phyloP scores from a whole-genome alignment of 2,888 invertebrate species.

The Sarcophaga subvicina region DNA sequence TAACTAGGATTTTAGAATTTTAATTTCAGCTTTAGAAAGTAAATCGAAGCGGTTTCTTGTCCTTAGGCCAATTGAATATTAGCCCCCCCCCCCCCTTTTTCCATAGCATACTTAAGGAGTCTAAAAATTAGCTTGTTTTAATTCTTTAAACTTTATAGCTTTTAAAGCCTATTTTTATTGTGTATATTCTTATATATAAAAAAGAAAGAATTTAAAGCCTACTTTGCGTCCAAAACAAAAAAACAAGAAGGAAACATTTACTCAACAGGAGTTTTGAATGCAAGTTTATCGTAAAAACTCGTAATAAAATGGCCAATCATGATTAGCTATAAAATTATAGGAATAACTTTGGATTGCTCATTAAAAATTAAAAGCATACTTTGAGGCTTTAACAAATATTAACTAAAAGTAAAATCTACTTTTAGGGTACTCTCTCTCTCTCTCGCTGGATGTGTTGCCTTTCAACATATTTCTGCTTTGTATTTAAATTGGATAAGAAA shows the following conservation, averaged over 20 bases:
- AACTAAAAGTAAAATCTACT: conserved; percentile 47
- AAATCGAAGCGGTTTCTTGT: too few relatives aligned
- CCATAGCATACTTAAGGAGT: too few relatives aligned
- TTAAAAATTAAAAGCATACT: conserved; percentile 55
- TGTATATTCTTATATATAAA: background rate
- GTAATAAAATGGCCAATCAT: conserved; percentile 43
- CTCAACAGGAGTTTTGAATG: too few relatives aligned
- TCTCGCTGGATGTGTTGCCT: background rate
- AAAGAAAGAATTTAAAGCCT: background rate
- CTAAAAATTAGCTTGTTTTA: too few relatives aligned
- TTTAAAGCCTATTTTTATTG: background rate
- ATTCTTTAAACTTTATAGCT: background rate
- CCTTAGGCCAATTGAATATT: too few relatives aligned
- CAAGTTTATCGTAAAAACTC: conserved; percentile 14
- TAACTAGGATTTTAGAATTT: too few relatives aligned
- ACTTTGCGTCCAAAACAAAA: background rate
- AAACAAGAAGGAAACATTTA: too few relatives aligned
- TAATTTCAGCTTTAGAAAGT: too few relatives aligned
- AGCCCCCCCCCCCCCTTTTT: too few relatives aligned
- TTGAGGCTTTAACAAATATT: conserved; percentile 52
- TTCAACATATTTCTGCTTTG: conserved; percentile 11
- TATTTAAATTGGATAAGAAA: conserved; percentile 30
- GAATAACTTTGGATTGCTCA: conserved; percentile 40
- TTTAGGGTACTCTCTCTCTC: conserved; percentile 11
- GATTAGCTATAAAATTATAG: background rate